Conservation (phyloP, 2,888 invertebrate genomes). For the Napeogenes inachia region DNA sequence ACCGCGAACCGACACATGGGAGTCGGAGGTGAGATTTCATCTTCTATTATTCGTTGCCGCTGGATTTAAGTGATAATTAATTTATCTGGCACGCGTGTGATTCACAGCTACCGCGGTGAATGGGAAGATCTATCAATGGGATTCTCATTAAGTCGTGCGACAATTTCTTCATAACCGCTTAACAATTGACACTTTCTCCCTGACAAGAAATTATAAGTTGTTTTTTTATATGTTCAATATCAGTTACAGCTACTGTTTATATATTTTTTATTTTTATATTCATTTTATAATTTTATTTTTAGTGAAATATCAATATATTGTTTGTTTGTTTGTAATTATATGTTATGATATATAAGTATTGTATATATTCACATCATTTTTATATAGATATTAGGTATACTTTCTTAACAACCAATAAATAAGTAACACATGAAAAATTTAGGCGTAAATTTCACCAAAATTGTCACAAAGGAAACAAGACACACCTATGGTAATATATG, state of each 20-base stretch:
- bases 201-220: conserved; percentile 28
- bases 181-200: conserved; percentile 50
- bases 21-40: conserved; percentile 63
- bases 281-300: no score
- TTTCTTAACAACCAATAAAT: neutral
- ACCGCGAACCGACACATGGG: conserved; percentile 65
- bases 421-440: neutral
- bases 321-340: no score
- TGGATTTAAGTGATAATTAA: conserved; percentile 29
- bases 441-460: neutral
- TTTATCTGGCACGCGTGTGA: conserved; percentile 45
- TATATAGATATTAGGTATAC: no score
- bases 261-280: neutral
- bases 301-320: no score
- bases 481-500: neutral
- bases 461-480: neutral
- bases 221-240: neutral
- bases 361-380: no score
- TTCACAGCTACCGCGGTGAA: conserved; percentile 47
- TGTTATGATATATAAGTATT: no score
- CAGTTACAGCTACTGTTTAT: neutral
- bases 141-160: conserved; percentile 51
- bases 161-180: conserved; percentile 37
- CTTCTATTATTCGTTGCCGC: conserved; percentile 27
- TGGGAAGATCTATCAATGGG: conserved; percentile 45